Base-by-base conservation (phyloP, 2,113 vertebrate genomes). In the Callocephalon fimbriatum region DNA sequence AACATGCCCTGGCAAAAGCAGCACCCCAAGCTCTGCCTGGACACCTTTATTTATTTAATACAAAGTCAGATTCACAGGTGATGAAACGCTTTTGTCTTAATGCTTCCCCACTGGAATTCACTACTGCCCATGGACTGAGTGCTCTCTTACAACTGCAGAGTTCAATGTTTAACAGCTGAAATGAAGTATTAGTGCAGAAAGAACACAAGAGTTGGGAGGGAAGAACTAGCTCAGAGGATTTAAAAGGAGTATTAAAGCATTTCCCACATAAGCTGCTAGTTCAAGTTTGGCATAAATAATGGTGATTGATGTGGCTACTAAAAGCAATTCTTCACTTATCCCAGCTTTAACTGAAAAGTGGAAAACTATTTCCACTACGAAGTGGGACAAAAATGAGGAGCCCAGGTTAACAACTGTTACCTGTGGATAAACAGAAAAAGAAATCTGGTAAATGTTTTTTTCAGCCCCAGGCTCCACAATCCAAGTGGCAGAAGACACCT, bases 81-180 rank as follows among this genome's bases (percentile, higher is more conserved):
- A 90, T 56, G 86, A 95, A 97, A 93, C 31, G 50, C 37, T 91
- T 88, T 93, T 97, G 58, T 89, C 92, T 74, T 88, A 77, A 89
- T 86, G 81, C 82, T 63, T 90, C 92, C 67, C 61, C 66, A n/a
- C 66, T 50, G 68, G 68, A 61, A 65, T 72, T 86, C 91, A 84
- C 95, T 95, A 96, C 13, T 68, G 67, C 29, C 83, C 83, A 91
- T 38, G 61, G 86, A 81, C 86, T 22, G 42, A 79, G 56, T 15
- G 45, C 63, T 86, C 82, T 92, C 71, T 92, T 50, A 62, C 42
- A 51, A 88, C 13, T 45, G 32, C 53, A 89, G 61, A 89, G 47
- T 58, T 38, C 95, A 82, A 86, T 72, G 63, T 83, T 76, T 94
- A 96, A 96, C 83, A 76, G 54, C 72, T 53, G 56, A 90, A 86